Conservation (phyloP, 2,797 vertebrate genomes). For the Merluccius polli region DNA sequence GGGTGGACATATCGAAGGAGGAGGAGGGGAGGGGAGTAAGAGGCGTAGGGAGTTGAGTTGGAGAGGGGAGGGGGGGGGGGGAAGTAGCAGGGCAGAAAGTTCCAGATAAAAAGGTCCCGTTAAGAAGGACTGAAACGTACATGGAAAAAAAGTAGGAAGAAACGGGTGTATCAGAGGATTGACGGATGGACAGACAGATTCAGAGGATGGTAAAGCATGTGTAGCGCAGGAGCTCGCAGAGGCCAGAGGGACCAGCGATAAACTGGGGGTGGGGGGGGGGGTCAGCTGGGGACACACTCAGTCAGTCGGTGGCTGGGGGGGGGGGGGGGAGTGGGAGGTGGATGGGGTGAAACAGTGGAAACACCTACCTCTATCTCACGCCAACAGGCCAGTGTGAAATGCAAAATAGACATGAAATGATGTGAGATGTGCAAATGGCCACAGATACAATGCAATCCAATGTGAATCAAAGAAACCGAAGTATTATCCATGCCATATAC, state of each 20-base stretch:
- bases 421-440: conserved; percentile 83
- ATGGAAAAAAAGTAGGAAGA: background rate
- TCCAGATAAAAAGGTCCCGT: background rate
- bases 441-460: conserved; percentile 35
- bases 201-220: background rate
- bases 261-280: conserved; percentile 5
- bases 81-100: background rate
- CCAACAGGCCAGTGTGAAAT: conserved; percentile 92
- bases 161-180: background rate
- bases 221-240: background rate
- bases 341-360: conserved; percentile 51
- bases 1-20: background rate
- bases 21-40: background rate
- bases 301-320: background rate
- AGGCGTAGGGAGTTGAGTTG: background rate
- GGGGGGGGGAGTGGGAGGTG: conserved; percentile 30
- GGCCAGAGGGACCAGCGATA: background rate
- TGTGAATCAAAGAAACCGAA: conserved; percentile 41
- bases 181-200: background rate
- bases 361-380: conserved; percentile 94
- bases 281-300: conserved; percentile 26
- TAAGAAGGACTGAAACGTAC: background rate
- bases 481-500: conserved; percentile 8
- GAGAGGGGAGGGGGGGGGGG: background rate
- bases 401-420: conserved; percentile 95